A percentile compares a stretch with the other conserved stretches of the same genome.
Conservation (phyloP, 2,888 invertebrate genomes). For the Branchellion lobata region DNA sequence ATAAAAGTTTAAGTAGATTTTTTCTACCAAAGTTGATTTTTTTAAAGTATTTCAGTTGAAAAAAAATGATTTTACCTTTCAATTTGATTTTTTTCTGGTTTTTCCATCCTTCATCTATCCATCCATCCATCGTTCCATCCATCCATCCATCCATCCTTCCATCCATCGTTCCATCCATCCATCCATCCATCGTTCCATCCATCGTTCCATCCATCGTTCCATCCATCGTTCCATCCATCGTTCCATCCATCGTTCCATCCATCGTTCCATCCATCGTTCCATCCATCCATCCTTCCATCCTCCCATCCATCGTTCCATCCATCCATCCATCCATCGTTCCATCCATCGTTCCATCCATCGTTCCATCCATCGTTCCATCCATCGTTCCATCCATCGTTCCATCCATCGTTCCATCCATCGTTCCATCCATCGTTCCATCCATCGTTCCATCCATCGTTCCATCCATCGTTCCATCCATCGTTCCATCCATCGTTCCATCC, state of each 20-base stretch:
- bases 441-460: slow-evolving; percentile 23
- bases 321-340: slow-evolving; percentile 28
- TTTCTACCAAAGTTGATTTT: too few species aligned
- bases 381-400: slow-evolving; percentile 8
- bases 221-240: slow-evolving; percentile 27
- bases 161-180: slow-evolving; percentile 24
- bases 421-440: slow-evolving; percentile 33
- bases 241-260: slow-evolving; percentile 28
- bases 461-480: slow-evolving; percentile 35
- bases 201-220: slow-evolving; percentile 35
- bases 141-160: slow-evolving; percentile 33
- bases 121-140: slow-evolving; percentile 26
- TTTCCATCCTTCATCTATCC: too few species aligned
- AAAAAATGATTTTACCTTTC: too few species aligned
- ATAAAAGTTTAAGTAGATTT: too few species aligned
- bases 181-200: slow-evolving; percentile 35
- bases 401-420: slow-evolving; percentile 35
- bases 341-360: slow-evolving; percentile 18
- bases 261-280: slow-evolving; percentile 20
- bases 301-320: too few species aligned
- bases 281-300: slow-evolving; percentile 20
- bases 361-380: slow-evolving; percentile 4
- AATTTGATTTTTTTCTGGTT: too few species aligned
- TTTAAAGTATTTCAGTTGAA: too few species aligned
- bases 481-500: slow-evolving; percentile 35